Conservation (phyloP, 2,113 vertebrate genomes). For the Oncorhynchus tshawytscha region DNA sequence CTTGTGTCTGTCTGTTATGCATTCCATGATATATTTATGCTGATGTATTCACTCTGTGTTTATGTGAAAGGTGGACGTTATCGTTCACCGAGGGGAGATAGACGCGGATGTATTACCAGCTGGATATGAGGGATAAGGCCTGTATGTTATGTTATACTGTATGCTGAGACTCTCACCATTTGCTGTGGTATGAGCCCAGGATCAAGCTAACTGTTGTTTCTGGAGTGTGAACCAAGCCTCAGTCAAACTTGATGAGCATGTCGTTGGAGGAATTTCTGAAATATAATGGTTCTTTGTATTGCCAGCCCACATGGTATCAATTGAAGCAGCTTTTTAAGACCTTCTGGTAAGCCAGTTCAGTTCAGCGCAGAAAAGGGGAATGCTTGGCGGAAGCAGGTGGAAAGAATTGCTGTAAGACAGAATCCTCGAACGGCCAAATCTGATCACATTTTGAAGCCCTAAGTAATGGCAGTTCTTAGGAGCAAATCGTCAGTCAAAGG, state of each 20-base stretch:
- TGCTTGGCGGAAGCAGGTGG: slow-evolving; percentile 70
- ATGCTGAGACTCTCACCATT: slow-evolving; percentile 27
- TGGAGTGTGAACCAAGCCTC: slow-evolving; percentile 49
- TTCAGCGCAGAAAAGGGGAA: slow-evolving; percentile 28
- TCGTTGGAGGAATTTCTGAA: slow-evolving; percentile 61
- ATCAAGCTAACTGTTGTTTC: slow-evolving; percentile 27
- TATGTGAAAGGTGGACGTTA: neutral
- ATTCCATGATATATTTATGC: neutral
- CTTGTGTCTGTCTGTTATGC: neutral
- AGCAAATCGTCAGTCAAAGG: slow-evolving; percentile 79
- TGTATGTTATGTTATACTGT: neutral
- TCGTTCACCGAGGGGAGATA: neutral
- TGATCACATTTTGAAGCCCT: slow-evolving; percentile 75
- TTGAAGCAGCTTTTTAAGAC: slow-evolving; percentile 62
- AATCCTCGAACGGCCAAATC: slow-evolving; percentile 79
- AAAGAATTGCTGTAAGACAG: slow-evolving; percentile 72
- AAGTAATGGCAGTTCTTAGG: slow-evolving; percentile 74
- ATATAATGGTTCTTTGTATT: slow-evolving; percentile 67
- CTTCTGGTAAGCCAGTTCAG: slow-evolving; percentile 10
- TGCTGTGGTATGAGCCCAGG: slow-evolving; percentile 21
- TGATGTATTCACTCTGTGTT: neutral
- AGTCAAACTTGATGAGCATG: slow-evolving; percentile 63
- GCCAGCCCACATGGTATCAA: slow-evolving; percentile 69
- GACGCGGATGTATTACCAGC: neutral
- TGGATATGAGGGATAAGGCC: neutral